Conservation (phyloP, 1,140 invertebrate species). For the Sinella curviseta region DNA sequence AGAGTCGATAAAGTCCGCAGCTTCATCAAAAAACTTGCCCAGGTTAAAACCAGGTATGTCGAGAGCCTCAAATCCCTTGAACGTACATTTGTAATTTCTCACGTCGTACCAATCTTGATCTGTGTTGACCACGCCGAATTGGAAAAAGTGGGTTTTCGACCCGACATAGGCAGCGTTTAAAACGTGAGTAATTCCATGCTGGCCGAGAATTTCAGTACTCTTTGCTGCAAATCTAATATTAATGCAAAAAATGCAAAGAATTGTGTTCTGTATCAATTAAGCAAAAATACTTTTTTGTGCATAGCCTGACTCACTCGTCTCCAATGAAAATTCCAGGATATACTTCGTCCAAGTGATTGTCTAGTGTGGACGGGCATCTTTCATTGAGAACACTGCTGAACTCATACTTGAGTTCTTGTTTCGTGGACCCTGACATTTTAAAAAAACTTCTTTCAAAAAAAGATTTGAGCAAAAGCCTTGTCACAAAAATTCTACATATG, state of each 20-base stretch:
- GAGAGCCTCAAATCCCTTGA: slow-evolving; percentile 54
- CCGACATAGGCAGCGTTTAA: slow-evolving; percentile 56
- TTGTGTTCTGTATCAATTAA: not conserved
- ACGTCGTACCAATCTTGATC: slow-evolving; percentile 48
- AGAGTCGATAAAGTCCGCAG: slow-evolving; percentile 55
- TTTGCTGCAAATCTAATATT: slow-evolving; percentile 53
- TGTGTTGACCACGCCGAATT: slow-evolving; percentile 38
- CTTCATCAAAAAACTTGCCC: slow-evolving; percentile 51
- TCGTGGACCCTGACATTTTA: not conserved
- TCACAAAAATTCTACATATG: too few relatives aligned
- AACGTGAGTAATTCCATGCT: slow-evolving; percentile 56
- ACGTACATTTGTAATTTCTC: slow-evolving; percentile 60
- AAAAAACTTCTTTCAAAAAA: too few relatives aligned
- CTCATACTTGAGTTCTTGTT: not conserved
- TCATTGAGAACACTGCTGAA: not conserved
- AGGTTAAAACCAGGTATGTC: slow-evolving; percentile 54
- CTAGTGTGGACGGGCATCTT: not conserved
- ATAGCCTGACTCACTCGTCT: slow-evolving; percentile 13
- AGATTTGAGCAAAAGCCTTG: too few relatives aligned
- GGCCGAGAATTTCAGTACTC: slow-evolving; percentile 51
- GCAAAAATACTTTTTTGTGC: not conserved
- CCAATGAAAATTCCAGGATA: slow-evolving; percentile 18
- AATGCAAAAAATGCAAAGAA: not conserved
- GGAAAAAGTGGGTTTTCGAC: slow-evolving; percentile 16
- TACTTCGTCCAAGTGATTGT: not conserved